Percentiles rank a stretch among this genome's conserved stretches.
Evolutionary conservation across 2,797 vertebrate species (phyloP).

Genomic region (Hephaestus fuliginosus): DNA sequence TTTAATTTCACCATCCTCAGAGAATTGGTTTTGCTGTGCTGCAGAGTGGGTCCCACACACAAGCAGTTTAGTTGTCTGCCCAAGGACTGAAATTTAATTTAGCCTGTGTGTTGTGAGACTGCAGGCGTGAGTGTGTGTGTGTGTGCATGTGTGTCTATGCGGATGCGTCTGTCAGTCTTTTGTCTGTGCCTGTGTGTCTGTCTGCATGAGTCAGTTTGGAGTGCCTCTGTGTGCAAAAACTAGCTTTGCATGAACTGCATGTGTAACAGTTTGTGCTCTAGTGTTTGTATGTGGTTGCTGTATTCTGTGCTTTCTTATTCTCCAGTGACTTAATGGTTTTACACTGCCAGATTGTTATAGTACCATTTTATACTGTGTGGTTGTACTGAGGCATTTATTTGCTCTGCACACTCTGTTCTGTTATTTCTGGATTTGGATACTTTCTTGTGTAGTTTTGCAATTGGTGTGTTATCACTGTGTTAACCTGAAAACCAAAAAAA

Average conservation of each 20-base stretch:
- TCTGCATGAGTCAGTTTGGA: constrained; percentile 60
- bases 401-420: constrained; percentile 42
- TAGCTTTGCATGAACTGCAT: constrained; percentile 64
- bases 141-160: background rate
- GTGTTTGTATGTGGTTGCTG: constrained; percentile 43
- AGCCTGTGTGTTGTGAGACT: constrained; percentile 61
- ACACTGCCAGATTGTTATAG: constrained; percentile 69
- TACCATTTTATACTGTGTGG: constrained; percentile 49
- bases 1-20: constrained; percentile 87
- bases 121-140: constrained; percentile 18
- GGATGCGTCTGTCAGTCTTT: constrained; percentile 45
- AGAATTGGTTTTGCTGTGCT: constrained; percentile 87
- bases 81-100: constrained; percentile 88
- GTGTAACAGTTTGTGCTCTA: constrained; percentile 51
- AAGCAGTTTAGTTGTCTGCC: constrained; percentile 85
- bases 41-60: constrained; percentile 82
- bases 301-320: constrained; percentile 72
- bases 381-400: constrained; percentile 59
- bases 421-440: constrained; percentile 66
- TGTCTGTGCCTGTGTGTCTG: constrained; percentile 51
- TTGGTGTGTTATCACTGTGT: constrained; percentile 50
- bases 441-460: constrained; percentile 31
- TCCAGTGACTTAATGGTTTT: constrained; percentile 76
- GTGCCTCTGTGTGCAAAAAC: constrained; percentile 51
- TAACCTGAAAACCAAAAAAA: constrained; percentile 58